Conservation (phyloP, 2,888 invertebrate species). For the Acanthacorydalis orientalis region DNA sequence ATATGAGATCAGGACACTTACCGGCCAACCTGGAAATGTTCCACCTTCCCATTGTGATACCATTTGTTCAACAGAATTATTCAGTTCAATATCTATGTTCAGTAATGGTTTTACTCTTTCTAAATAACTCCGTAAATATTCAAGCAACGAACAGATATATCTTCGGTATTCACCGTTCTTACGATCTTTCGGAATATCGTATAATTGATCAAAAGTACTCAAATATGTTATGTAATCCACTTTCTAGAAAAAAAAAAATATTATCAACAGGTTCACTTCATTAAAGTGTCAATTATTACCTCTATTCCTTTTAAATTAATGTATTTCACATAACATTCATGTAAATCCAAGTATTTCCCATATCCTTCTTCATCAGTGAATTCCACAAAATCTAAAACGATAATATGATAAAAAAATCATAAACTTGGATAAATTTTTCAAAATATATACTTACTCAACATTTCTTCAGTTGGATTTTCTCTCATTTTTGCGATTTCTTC, state of each 20-base stretch:
- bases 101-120: conserved; percentile 70
- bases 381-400: conserved; percentile 59
- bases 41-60: conserved; percentile 77
- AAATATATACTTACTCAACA: conserved; percentile 39
- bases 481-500: conserved; percentile 80
- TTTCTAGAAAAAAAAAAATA: conserved; percentile 34
- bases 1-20: conserved; percentile 21
- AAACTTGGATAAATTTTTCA: conserved; percentile 2
- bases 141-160: conserved; percentile 68
- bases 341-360: conserved; percentile 93
- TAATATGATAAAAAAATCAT: conserved; percentile 3
- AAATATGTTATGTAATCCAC: conserved; percentile 94
- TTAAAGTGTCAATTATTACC: conserved; percentile 26
- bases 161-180: conserved; percentile 76
- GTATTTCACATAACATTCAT: conserved; percentile 90
- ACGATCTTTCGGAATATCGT: conserved; percentile 82
- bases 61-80: conserved; percentile 64
- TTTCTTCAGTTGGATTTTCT: conserved; percentile 79
- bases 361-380: conserved; percentile 99
- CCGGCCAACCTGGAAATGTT: conserved; percentile 87
- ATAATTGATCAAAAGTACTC: conserved; percentile 85
- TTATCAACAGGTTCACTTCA: not conserved
- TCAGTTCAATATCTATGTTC: conserved; percentile 65
- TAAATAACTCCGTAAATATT: conserved; percentile 73
- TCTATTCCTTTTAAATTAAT: conserved; percentile 94